Evolutionary conservation across 2,797 vertebrate genomes (phyloP).

Genomic region (Chloroceryle amazona): DNA sequence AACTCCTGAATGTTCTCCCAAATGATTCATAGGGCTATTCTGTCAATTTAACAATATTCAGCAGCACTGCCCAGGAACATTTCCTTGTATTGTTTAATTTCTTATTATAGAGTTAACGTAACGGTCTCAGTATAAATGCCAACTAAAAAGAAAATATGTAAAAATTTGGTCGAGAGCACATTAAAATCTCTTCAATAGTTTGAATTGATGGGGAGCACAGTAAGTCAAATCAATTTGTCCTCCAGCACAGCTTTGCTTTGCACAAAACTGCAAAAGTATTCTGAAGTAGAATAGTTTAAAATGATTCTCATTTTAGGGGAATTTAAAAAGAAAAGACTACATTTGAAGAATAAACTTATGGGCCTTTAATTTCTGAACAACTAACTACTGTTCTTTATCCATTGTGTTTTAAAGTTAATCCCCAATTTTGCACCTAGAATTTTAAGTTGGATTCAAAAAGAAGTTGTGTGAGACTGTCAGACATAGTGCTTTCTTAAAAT

Average conservation of each 20-base stretch:
- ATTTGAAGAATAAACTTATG: neutral
- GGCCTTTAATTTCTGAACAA: neutral
- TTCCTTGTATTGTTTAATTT: neutral
- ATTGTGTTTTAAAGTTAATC: neutral
- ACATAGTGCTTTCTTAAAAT: neutral
- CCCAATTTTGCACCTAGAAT: neutral
- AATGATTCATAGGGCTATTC: neutral
- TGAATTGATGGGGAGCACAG: neutral
- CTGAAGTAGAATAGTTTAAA: neutral
- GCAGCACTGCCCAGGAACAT: rapidly evolving
- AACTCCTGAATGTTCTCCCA: neutral
- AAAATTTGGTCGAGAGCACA: neutral
- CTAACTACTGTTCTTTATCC: neutral
- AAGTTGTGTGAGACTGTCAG: neutral
- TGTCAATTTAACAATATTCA: neutral
- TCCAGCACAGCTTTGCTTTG: neutral
- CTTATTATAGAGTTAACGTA: neutral
- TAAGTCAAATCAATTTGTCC: neutral
- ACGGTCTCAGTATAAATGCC: neutral
- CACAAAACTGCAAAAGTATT: neutral
- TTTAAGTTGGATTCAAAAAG: neutral
- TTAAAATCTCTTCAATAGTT: neutral
- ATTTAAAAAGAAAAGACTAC: neutral
- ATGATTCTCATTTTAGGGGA: neutral
- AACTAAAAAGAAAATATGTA: neutral